These are phyloP conservation scores for Aporophyla nigra DNA, from an alignment of 2,888 invertebrate genomes.

Conservation along the genomic window DNA sequence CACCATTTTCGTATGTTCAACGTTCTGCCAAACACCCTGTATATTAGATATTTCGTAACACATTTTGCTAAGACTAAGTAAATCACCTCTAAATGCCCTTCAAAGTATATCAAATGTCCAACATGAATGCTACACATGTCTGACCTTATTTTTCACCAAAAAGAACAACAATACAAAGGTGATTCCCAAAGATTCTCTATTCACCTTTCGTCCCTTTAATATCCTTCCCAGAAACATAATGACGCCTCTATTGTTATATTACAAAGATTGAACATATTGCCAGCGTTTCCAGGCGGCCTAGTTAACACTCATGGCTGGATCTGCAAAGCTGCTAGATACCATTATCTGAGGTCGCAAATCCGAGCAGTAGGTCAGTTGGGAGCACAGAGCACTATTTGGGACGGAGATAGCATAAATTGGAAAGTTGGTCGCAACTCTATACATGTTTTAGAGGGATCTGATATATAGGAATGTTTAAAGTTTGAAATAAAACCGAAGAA, in stretches of 20 bases:
- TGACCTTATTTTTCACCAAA: conserved; percentile 17
- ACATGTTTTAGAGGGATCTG: conserved; percentile 4
- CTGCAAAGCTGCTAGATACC: conserved; percentile 50
- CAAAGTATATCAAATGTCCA: background rate
- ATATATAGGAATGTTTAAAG: background rate
- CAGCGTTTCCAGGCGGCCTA: conserved; percentile 44
- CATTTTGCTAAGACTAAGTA: background rate
- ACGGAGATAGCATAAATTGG: conserved; percentile 41
- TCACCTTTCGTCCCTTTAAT: conserved; percentile 21
- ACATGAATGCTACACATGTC: conserved; percentile 14
- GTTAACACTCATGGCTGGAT: conserved; percentile 52
- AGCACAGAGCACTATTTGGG: conserved; percentile 43
- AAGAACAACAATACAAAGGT: conserved; percentile 33
- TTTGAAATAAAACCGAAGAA: background rate
- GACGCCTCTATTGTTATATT: conserved; percentile 31
- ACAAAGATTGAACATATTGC: conserved; percentile 35
- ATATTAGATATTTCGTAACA: background rate
- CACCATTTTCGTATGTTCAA: no score
- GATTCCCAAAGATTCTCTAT: conserved; percentile 19
- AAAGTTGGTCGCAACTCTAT: conserved; percentile 8
- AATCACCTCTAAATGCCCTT: background rate
- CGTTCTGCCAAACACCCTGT: no score
- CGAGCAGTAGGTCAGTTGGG: conserved; percentile 50
- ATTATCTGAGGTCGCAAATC: conserved; percentile 53
- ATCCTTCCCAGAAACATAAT: conserved; percentile 33